Evolutionary conservation across 1,140 invertebrate genomes (phyloP), one percentile per base, ranked within the genome.

Genomic region (Ceratina australensis): DNA sequence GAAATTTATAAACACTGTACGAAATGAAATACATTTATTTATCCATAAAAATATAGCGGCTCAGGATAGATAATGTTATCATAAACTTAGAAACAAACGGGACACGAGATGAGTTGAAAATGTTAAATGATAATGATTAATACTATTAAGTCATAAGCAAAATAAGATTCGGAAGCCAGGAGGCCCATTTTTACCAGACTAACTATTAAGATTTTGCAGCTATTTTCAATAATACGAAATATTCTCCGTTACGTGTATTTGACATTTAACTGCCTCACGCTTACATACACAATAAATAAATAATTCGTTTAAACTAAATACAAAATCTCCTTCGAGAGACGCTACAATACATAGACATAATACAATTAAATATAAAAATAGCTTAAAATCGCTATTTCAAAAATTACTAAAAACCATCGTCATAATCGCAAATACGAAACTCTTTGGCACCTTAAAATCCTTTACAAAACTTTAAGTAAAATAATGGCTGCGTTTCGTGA

Each of bases 1-100:
- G 15, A 20, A 28, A 28, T 65, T 56, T 50, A 72, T 63, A 59
- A 72, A 78, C 52, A 57, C 12, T 64, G 22, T 65, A 72, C 60
- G 61, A 72, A 78, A 72, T 61, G 59, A 78, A 57, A 78, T 65
- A 72, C 50, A 72, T 72, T 72, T 78, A 78, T 78, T 72, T 78
- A 65, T 78, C 72, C 24, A 69, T 47, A 78, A 72, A 72, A 72
- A 78, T 65, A 65, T 65, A 78, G 68, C 60, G 18, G 52, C 71
- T 72, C 20, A 78, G 20, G 52, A 50, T 78, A 33, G 52, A 33
- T n/a, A 56, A 50, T 52, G 50, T 72, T 71, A 64, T 47, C 4
- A 42, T 72, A 56, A n/a, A 20, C 20, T 65, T 20, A 33, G 16
- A 72, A 12, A 50, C 47, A 56, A 22, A 20, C 13, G 7, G 20